A percentile compares a stretch with the other conserved stretches of the same genome.
phyloP scores from a whole-genome alignment of 2,888 invertebrate genomes.

The Dryocosmus kuriphilus region DNA sequence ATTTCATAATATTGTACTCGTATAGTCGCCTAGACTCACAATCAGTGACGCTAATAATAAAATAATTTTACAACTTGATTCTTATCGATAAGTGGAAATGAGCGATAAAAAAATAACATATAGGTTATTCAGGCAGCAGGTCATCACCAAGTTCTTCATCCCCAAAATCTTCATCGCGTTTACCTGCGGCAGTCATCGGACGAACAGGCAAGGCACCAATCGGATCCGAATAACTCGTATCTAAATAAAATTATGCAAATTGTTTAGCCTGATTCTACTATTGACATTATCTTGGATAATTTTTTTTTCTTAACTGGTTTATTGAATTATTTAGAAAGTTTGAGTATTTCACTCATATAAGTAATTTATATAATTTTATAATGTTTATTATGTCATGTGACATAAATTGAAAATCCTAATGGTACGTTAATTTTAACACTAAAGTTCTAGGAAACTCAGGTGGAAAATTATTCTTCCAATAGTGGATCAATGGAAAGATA shows the following conservation, averaged over 20 bases:
- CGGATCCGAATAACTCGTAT: conserved; percentile 80
- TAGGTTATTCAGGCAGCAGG: conserved; percentile 83
- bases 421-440: not conserved
- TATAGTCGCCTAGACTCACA: not conserved
- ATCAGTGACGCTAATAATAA: conserved; percentile 10
- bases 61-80: not conserved
- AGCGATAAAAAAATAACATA: conserved; percentile 27
- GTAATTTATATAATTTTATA: too few species aligned
- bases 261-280: too few species aligned
- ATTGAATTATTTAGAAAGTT: too few species aligned
- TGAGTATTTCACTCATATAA: too few species aligned
- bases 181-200: conserved; percentile 80
- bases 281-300: too few species aligned
- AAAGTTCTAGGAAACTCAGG: not conserved
- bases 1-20: conserved; percentile 19
- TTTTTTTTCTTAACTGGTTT: too few species aligned
- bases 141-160: conserved; percentile 88
- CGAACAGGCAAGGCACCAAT: conserved; percentile 80
- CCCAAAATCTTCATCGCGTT: conserved; percentile 84
- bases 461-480: conserved; percentile 43
- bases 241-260: conserved; percentile 66
- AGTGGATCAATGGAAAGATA: conserved; percentile 45
- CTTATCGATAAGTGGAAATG: conserved; percentile 43
- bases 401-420: not conserved
- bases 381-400: too few species aligned